A percentile compares a stretch with the other conserved stretches of the same genome.
These are phyloP conservation scores for Drosophila conformis DNA, from an alignment of 2,888 invertebrate species.

Conservation along the genomic window DNA sequence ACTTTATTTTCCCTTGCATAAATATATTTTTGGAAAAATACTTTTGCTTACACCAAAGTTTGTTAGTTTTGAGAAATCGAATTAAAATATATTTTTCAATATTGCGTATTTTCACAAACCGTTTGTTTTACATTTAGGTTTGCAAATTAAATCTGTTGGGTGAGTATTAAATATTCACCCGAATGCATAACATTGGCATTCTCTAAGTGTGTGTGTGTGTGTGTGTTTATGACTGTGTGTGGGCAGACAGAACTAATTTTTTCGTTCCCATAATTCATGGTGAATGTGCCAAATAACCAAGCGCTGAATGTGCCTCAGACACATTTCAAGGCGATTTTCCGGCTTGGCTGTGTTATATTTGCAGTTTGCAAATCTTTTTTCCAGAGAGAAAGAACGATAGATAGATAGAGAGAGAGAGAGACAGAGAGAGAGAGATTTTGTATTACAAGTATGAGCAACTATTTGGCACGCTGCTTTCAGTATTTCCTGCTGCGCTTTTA, in stretches of 20 bases:
- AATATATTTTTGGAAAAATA: not conserved
- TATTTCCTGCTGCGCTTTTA: slow-evolving; percentile 46
- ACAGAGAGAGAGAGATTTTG: slow-evolving; percentile 9
- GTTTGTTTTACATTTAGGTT: slow-evolving; percentile 1
- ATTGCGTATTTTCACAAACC: not conserved
- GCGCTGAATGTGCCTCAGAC: slow-evolving; percentile 63
- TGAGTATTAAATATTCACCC: slow-evolving; percentile 36
- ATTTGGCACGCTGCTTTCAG: slow-evolving; percentile 67
- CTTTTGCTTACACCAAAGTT: not conserved
- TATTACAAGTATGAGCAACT: slow-evolving; percentile 33
- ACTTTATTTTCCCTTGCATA: not conserved
- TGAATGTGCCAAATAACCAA: slow-evolving; percentile 18
- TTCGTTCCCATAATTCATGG: slow-evolving; percentile 64
- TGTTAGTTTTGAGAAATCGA: not conserved
- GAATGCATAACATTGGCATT: slow-evolving; percentile 24
- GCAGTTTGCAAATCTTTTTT: slow-evolving; percentile 42
- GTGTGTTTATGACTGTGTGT: slow-evolving; percentile 30
- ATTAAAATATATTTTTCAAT: not conserved
- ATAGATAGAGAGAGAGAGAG: not conserved
- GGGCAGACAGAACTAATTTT: slow-evolving; percentile 56
- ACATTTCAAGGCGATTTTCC: slow-evolving; percentile 76
- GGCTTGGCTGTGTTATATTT: slow-evolving; percentile 57
- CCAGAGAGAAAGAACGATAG: not conserved
- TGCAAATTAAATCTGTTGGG: slow-evolving; percentile 13
- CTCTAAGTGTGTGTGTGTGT: slow-evolving; percentile 15